Evolutionary conservation across 2,113 vertebrate genomes (phyloP), one percentile per base, ranked within the genome.

Genomic region (Electrona antarctica): DNA sequence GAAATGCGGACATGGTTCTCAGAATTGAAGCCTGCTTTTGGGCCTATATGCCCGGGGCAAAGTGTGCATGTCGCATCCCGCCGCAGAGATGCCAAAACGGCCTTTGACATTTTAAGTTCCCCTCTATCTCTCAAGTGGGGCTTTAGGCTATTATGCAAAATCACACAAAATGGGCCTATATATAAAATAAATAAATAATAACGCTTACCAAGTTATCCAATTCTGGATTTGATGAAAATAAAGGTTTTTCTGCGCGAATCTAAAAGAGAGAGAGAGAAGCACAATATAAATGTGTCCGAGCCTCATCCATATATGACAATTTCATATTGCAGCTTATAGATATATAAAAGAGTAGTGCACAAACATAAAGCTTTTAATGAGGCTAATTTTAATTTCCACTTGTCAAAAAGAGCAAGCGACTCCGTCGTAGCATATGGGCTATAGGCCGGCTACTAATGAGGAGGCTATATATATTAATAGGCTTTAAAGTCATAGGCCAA

Each of bases 201-300:
- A 50, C 1, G 13, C 88, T 96, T 92, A 98, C 96, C 95, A 98
- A 93, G 92, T 97, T 97, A 86, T 98, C 96, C 90, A 98, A 41
- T 83, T 98, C 96, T 61, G 96, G 95, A 62, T 97, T 96, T 46
- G 96, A 98, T 12, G 96, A 97, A 85, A 98, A 97, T 80, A 97
- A 91, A 63, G 96, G 96, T 76, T 97, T 98, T 90, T 98, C 96
- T 28, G 95, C 93, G 3, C 95, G 95, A 69, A 98, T 96, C 96
- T 98, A 68, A 15, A 72, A 61, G 63, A 90, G 85, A 65, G 85
- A 65, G 2, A 41, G 33, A 11, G n/a, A 13, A 6, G 12, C 52
- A 54, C 52, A 54, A 54, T 54, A 12, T 52, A 52, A 7, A 54
- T 6, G n/a, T 54, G 1, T 54, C 12, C 21, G 21, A 21, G 21